Base-by-base conservation (phyloP, 2,888 invertebrate genomes). In the Linhomoeus sp. region DNA sequence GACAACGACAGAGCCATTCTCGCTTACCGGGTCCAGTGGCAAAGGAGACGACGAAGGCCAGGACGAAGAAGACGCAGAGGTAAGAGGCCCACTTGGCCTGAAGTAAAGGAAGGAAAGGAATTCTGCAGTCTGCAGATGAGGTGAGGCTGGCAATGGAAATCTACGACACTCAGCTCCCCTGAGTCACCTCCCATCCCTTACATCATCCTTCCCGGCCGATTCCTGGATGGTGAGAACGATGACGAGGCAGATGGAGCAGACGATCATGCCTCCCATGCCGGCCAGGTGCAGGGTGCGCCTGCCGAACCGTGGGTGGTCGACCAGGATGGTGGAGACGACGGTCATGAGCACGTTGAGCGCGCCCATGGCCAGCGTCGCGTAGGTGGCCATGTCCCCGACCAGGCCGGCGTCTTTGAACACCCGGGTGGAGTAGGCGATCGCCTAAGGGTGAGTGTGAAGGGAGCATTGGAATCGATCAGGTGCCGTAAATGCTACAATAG, bases 261-360 rank as follows among this genome's bases (percentile, higher is more conserved):
- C 46, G 46, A 77, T 72, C 81, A 85, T 82, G 43, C 81, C 80
- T 9, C 66, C 60, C 64, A 84, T 80, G 0, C 86, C 86, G 44
- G 75, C 66, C 36, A 86, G 66, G 33, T 84, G 73, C 12, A 86
- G 67, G 0, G 81, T 79, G 65, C 82, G 80, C 35, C 85, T 70
- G 1, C 85, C 85, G 2, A 80, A 78, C 51, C 71, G 3, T 5
- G 20, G 3, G 22, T 35, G 35, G 9, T 60, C 62, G 36, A 62
- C 54, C 56, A 56, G 59, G 87, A 87, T n/a, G n/a, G n/a, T n/a
- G n/a, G n/a, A n/a, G n/a, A n/a, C n/a, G n/a, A n/a, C n/a, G n/a
- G n/a, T n/a, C 82, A 85, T 83, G 2, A 80, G 56, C 0, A 86
- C 83, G 61, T 86, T 87, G 69, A 85, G 78, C 0, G 75, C 74